Evolutionary conservation across 35 echinoderm and acorn worm genomes (phyloP).

Genomic region (Eucidaris tribuloides): DNA sequence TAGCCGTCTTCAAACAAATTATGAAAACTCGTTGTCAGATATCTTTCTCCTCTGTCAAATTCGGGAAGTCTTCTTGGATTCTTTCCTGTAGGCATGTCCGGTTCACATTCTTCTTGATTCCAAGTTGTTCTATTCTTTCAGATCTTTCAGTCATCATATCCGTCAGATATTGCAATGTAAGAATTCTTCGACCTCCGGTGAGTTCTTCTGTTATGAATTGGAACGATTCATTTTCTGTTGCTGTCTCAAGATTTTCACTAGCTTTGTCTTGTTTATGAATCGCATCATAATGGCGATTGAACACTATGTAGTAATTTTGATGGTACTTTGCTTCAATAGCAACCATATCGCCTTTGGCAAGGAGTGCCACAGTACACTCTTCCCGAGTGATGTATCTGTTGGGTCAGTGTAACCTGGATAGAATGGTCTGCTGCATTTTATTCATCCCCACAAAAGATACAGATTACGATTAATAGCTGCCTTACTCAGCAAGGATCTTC

Average conservation of each 20-base stretch:
- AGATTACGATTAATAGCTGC: slow-evolving; percentile 32
- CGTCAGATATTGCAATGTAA: slow-evolving; percentile 32
- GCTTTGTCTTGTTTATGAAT: slow-evolving; percentile 31
- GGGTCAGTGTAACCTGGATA: slow-evolving; percentile 23
- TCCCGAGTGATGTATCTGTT: slow-evolving; percentile 5
- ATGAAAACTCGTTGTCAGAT: background rate
- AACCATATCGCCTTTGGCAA: slow-evolving; percentile 26
- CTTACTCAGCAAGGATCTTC: slow-evolving; percentile 1
- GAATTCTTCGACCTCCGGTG: slow-evolving; percentile 25
- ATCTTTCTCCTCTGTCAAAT: slow-evolving; percentile 18
- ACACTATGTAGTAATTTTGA: slow-evolving; percentile 25
- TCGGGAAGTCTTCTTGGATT: slow-evolving; percentile 5
- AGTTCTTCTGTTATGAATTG: slow-evolving; percentile 37
- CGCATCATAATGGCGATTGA: slow-evolving; percentile 31
- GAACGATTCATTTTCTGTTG: slow-evolving; percentile 40
- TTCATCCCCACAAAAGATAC: slow-evolving; percentile 31
- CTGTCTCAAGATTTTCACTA: slow-evolving; percentile 30
- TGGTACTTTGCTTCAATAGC: slow-evolving; percentile 29
- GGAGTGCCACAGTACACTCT: slow-evolving; percentile 30
- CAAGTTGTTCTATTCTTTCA: slow-evolving; percentile 25
- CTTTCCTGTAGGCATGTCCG: slow-evolving; percentile 22
- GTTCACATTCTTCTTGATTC: slow-evolving; percentile 21
- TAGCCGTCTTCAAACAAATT: background rate
- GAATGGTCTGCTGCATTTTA: slow-evolving; percentile 12
- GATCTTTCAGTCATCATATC: slow-evolving; percentile 31